These are phyloP conservation scores for Holcopasites calliopsidis DNA, from an alignment of 1,140 invertebrate species.

Conservation along the genomic window DNA sequence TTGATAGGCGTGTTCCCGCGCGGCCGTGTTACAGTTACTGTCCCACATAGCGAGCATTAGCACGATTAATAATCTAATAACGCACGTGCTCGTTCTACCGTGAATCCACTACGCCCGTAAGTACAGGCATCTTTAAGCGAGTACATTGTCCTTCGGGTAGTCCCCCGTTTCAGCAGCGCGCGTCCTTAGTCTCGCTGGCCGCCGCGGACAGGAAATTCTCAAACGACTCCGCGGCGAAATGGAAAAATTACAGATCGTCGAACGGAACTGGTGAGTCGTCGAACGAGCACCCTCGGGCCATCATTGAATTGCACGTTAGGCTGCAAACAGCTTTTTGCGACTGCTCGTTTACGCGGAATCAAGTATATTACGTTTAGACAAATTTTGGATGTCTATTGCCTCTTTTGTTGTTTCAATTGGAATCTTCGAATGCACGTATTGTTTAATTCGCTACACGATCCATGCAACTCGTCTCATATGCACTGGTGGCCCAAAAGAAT, in stretches of 20 bases:
- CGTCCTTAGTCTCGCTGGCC: not conserved
- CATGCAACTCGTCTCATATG: no score
- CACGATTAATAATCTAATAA: conserved; percentile 18
- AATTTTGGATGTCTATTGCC: no score
- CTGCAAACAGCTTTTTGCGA: not conserved
- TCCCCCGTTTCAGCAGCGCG: not conserved
- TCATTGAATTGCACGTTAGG: not conserved
- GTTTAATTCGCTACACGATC: no score
- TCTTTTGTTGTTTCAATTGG: no score
- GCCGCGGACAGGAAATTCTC: not conserved
- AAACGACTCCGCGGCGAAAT: not conserved
- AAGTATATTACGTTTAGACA: not conserved
- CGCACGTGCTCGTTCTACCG: conserved; percentile 22
- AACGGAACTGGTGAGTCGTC: not conserved
- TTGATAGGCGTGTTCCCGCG: no score
- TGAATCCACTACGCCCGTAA: conserved; percentile 4
- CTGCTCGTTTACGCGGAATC: not conserved
- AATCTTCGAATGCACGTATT: no score
- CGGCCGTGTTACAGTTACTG: conserved; percentile 16
- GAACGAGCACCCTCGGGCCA: not conserved
- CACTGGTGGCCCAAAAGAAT: no score
- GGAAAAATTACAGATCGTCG: not conserved
- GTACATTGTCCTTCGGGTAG: conserved; percentile 21
- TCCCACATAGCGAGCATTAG: not conserved
- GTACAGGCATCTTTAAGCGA: not conserved